Conservation (phyloP, 2,113 vertebrate genomes). For the Rhinopomastus cyanomelas region DNA sequence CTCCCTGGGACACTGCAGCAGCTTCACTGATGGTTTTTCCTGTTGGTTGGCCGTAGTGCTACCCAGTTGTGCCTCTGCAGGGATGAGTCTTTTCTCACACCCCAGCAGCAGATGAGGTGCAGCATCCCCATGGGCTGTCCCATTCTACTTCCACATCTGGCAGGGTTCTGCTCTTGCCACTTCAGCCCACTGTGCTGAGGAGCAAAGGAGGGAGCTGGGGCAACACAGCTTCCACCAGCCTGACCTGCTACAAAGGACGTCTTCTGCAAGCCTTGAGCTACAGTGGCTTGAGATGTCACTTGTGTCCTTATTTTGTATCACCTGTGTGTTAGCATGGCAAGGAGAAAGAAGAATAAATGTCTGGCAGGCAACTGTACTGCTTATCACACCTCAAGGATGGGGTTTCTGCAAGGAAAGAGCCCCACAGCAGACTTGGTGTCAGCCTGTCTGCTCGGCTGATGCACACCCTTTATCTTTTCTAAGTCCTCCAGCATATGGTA, state of each 20-base stretch:
- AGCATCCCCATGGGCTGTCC: background rate
- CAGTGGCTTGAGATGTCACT: background rate
- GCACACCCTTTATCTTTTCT: background rate
- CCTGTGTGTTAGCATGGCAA: background rate
- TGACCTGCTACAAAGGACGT: fast-evolving
- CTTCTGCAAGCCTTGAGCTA: background rate
- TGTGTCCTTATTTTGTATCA: background rate
- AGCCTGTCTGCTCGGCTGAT: background rate
- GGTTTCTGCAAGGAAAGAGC: background rate
- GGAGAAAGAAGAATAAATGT: background rate
- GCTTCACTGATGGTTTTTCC: background rate
- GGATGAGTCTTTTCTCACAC: background rate
- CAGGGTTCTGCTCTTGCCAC: background rate
- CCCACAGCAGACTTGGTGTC: background rate
- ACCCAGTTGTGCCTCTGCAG: background rate
- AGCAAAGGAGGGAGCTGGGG: background rate
- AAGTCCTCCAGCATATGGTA: background rate
- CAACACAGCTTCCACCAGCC: background rate
- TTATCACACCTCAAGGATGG: background rate
- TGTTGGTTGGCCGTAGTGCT: background rate
- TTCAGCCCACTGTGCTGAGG: background rate
- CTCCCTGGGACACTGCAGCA: background rate
- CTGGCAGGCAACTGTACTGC: background rate
- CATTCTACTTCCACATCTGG: fast-evolving
- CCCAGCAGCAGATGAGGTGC: background rate